phyloP scores from a whole-genome alignment of 2,113 vertebrate genomes.

The Sterrhoptilus dennistouni region DNA sequence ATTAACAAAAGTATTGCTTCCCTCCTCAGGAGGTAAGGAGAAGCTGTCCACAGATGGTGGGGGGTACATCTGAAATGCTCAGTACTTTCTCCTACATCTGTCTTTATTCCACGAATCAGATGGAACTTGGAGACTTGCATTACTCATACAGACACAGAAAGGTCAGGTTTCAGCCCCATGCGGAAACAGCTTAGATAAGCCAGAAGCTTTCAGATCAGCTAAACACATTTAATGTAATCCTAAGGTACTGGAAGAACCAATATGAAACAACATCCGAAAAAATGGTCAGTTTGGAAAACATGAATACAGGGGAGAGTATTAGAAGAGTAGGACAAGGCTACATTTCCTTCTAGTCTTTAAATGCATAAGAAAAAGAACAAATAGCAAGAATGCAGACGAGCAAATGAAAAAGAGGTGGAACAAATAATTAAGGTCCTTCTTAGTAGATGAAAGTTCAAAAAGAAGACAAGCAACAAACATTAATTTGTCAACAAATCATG shows the following conservation, averaged over 20 bases:
- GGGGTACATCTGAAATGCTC: not conserved
- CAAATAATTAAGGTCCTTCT: not conserved
- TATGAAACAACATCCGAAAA: not conserved
- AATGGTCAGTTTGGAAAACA: not conserved
- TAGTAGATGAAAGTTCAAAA: not conserved
- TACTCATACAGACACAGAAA: not conserved
- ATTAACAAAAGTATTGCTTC: not conserved
- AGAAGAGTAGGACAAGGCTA: not conserved
- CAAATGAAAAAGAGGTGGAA: not conserved
- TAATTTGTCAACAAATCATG: not conserved
- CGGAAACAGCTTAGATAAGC: not conserved
- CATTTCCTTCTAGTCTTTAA: not conserved
- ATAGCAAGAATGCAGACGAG: not conserved
- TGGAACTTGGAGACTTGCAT: not conserved
- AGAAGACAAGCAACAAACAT: not conserved
- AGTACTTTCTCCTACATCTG: not conserved
- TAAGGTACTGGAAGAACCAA: not conserved
- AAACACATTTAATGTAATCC: not conserved
- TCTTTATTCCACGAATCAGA: not conserved
- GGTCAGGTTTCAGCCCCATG: not conserved
- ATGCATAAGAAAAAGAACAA: not conserved
- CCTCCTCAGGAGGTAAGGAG: not conserved
- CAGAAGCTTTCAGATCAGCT: not conserved
- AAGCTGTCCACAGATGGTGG: not conserved
- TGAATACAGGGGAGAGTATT: not conserved